Base-by-base conservation (phyloP, 2,797 vertebrate species). In the Hipposideros larvatus region DNA sequence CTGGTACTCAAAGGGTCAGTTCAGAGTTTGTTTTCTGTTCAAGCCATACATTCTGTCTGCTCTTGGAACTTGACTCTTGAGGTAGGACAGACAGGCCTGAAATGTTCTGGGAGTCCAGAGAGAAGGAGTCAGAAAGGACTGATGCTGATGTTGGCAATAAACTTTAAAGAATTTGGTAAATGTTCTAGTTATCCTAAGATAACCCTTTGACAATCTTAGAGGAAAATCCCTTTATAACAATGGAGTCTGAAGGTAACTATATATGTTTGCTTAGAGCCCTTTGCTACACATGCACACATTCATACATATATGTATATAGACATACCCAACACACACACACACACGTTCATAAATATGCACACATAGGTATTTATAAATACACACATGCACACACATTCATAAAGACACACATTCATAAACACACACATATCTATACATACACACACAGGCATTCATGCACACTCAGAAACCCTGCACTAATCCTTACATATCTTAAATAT, bases 161-260 rank as follows among this genome's bases (percentile, higher is more conserved):
- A 87, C 61, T 95, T 84, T 75, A 51, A 93, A 80, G 53, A 89
- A 89, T 90, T 91, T 96, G n/a, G 26, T 84, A 66, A 94, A 93
- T 84, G 41, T 84, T 96, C 19, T 46, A 79, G 86, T 85, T 94
- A 91, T 90, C 14, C 90, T 79, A 91, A 94, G 41, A 59, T 89
- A 94, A 91, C 13, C 66, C 61, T 92, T 70, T 95, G 70, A 61
- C 31, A 83, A 43, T 41, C 63, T 90, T 83, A 89, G 37, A 93
- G 41, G 51, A 89, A 94, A 74, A 41, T 93, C 19, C 34, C 61
- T 83, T 91, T 87, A 79, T 79, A n/a, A 74, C 75, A 77, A 79
- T 93, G 11, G 5, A 71, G 87, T 85, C 34, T 90, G 34, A 91
- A 92, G 28, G 8, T 70, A 63, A 63, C n/a, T 87, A 59, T 51